Evolutionary conservation across 2,797 vertebrate species (phyloP).

Genomic region (Salmo trutta): DNA sequence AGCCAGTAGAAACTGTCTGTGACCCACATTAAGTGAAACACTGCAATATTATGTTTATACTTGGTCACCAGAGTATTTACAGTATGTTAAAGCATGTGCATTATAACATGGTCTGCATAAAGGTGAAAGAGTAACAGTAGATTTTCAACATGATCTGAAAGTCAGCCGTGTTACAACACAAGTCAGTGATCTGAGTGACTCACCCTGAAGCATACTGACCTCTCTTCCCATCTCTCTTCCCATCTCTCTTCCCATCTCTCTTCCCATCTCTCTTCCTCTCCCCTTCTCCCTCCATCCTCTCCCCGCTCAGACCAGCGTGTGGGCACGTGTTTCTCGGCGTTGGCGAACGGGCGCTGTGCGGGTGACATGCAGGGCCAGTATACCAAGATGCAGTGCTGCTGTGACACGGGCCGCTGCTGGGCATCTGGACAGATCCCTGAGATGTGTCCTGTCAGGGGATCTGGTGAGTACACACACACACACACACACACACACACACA

Average conservation of each 20-base stretch:
- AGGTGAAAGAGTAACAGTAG: not conserved
- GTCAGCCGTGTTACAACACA: not conserved
- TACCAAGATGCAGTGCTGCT: conserved; percentile 95
- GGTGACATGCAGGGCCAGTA: conserved; percentile 86
- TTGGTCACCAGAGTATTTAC: not conserved
- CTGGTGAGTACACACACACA: conserved; percentile 77
- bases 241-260: not conserved
- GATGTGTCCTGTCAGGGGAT: conserved; percentile 93
- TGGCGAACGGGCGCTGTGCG: conserved; percentile 90
- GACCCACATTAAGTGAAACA: too few relatives aligned
- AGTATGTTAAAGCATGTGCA: not conserved
- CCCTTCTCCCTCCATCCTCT: too few relatives aligned
- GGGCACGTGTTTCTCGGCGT: conserved; percentile 88
- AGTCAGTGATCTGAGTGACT: too few relatives aligned
- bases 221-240: too few relatives aligned
- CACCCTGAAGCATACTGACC: not conserved
- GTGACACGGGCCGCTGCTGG: conserved; percentile 95
- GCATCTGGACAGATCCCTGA: conserved; percentile 86
- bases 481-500: not conserved
- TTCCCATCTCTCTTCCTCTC: too few relatives aligned
- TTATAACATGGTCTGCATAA: not conserved
- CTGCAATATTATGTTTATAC: not conserved
- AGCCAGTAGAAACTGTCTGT: not conserved
- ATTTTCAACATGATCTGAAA: too few relatives aligned
- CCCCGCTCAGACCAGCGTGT: conserved; percentile 85